phyloP scores from a whole-genome alignment of 2,888 invertebrate genomes.

The Heliconius ethilla region DNA sequence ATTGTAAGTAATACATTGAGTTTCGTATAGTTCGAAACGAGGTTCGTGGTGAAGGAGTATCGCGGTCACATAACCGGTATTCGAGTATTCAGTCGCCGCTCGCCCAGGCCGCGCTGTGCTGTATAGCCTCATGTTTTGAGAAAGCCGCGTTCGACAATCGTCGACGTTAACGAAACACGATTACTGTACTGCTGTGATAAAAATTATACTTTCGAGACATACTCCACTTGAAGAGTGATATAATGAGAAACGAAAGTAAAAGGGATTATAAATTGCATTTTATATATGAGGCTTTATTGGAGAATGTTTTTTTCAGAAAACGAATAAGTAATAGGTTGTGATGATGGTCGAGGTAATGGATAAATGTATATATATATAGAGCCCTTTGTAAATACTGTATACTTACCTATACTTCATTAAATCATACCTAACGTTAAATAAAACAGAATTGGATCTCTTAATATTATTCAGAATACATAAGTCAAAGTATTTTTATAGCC shows the following conservation, averaged over 20 bases:
- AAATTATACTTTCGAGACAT: constrained; percentile 57
- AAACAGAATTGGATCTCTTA: neutral
- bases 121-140: constrained; percentile 70
- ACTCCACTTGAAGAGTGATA: constrained; percentile 45
- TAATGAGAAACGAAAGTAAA: constrained; percentile 45
- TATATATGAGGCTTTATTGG: constrained; percentile 33
- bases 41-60: constrained; percentile 68
- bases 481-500: neutral
- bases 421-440: neutral
- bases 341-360: neutral
- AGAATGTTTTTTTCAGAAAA: constrained; percentile 26
- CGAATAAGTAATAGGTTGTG: neutral
- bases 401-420: neutral
- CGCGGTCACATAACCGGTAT: constrained; percentile 82
- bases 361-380: neutral
- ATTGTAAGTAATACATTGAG: constrained; percentile 58
- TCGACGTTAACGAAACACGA: constrained; percentile 73
- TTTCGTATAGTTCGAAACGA: constrained; percentile 50
- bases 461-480: no score
- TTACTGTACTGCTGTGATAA: constrained; percentile 57
- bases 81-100: constrained; percentile 72
- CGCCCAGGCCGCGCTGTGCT: constrained; percentile 52
- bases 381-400: neutral
- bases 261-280: constrained; percentile 35
- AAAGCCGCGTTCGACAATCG: constrained; percentile 77